Base-by-base conservation (phyloP, 1,140 invertebrate genomes). In the Vanessa tameamea region DNA sequence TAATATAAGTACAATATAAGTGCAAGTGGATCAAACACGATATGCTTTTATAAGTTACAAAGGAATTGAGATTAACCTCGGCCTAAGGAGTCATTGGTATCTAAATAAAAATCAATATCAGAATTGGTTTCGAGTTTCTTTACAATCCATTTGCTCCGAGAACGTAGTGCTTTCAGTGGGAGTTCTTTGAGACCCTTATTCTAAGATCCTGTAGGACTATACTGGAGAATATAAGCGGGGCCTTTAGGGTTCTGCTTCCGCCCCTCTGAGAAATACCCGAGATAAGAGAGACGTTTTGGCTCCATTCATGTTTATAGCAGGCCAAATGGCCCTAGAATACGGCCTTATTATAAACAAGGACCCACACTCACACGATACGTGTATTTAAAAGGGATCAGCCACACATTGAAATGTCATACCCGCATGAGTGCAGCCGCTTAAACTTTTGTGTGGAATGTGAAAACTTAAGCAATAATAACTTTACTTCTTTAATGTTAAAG, bases 201-300 rank as follows among this genome's bases (percentile, higher is more conserved):
- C 86, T 83, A 79, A 88, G 88, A 87, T 86, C 87, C 89, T 90
- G 90, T 91, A 89, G 85, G 84, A 76, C 85, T 85, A 90, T 87
- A 90, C 89, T 91, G 87, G 87, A 89, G 82, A 82, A 87, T 82
- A 84, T 81, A 76, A 83, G 77, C 80, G 76, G 75, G 76, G 84
- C 84, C 86, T 90, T 90, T 88, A 80, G 87, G 86, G 79, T 75
- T 82, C 81, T 79, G 84, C 87, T 90, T 90, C 90, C 88, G 88
- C 84, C 87, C 87, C 86, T 90, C 88, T 76, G 81, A 91, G 89
- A 89, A 92, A 90, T 88, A 82, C 83, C 87, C 89, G 82, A 92
- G 90, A 92, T 92, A 92, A 92, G 90, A 91, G 86, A 89, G 87
- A 90, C 87, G 84, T 89, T 91, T 90, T 89, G 87, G 82, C 87